Evolutionary conservation across 2,113 vertebrate genomes (phyloP).

Genomic region (Myrmophylax atrothorax): DNA sequence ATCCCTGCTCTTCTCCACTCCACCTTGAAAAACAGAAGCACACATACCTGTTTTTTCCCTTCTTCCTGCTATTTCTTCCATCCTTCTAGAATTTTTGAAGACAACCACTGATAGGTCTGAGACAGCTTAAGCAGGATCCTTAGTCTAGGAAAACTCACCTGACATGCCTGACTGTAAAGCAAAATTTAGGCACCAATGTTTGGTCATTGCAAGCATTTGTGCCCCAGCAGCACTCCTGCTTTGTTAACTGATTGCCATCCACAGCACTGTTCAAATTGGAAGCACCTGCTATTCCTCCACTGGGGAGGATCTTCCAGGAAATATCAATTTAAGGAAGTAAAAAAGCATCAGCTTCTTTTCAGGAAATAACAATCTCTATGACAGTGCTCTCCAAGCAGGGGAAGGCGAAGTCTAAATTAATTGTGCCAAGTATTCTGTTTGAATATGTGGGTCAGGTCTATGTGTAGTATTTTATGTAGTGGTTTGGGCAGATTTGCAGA

Average conservation of each 20-base stretch:
- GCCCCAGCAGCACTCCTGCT: background rate
- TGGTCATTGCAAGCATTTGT: background rate
- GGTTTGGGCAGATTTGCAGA: background rate
- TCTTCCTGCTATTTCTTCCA: background rate
- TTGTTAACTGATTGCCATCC: background rate
- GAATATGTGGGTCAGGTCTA: background rate
- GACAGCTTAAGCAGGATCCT: background rate
- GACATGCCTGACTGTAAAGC: background rate
- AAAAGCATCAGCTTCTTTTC: background rate
- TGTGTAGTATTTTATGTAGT: background rate
- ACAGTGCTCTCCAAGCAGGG: background rate
- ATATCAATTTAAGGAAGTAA: background rate
- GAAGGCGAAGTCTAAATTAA: background rate
- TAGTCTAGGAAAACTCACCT: background rate
- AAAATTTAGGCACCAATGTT: background rate
- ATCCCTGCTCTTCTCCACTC: background rate
- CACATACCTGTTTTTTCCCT: background rate
- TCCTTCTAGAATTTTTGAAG: background rate
- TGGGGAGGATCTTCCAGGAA: background rate
- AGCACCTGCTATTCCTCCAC: background rate
- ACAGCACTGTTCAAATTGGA: background rate
- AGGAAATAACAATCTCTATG: background rate
- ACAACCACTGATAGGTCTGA: background rate
- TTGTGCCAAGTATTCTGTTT: background rate
- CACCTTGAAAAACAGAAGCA: background rate